phyloP scores from a whole-genome alignment of 2,113 vertebrate genomes.

The Neolamprologus brichardi region DNA sequence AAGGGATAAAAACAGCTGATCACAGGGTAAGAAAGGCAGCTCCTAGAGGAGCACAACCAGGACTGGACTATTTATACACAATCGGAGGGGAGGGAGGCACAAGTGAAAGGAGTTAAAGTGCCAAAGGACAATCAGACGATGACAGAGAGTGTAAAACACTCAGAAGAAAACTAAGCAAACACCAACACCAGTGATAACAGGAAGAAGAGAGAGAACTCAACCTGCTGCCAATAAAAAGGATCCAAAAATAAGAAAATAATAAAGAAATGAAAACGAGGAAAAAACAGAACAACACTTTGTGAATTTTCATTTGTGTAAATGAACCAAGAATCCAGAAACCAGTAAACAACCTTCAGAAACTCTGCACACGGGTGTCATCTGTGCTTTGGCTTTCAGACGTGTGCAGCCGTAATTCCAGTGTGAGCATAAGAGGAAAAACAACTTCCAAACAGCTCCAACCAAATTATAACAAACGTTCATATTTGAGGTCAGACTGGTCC shows the following conservation, averaged over 20 bases:
- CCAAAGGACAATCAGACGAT: not conserved
- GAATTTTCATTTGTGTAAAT: not conserved
- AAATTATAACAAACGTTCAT: not conserved
- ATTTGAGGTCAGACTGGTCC: not conserved
- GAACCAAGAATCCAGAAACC: not conserved
- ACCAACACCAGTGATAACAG: not conserved
- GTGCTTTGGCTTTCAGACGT: rapidly evolving
- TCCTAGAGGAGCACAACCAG: not conserved
- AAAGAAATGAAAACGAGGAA: not conserved
- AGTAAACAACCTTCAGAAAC: not conserved
- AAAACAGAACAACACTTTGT: not conserved
- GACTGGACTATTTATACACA: not conserved
- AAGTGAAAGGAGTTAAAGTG: not conserved
- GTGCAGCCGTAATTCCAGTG: not conserved
- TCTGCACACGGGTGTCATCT: not conserved
- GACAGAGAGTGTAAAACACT: not conserved
- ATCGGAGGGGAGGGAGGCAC: not conserved
- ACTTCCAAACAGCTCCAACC: not conserved
- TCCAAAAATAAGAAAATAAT: rapidly evolving
- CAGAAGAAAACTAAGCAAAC: not conserved
- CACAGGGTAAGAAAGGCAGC: not conserved
- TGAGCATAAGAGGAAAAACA: not conserved
- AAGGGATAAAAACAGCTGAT: not conserved
- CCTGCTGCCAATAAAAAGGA: not conserved
- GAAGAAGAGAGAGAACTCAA: not conserved